Percentiles rank a stretch among this genome's conserved stretches.
Evolutionary conservation across 92 coral and sea anemone genomes (phyloP).

Genomic region (Epizoanthus illoricatus): DNA sequence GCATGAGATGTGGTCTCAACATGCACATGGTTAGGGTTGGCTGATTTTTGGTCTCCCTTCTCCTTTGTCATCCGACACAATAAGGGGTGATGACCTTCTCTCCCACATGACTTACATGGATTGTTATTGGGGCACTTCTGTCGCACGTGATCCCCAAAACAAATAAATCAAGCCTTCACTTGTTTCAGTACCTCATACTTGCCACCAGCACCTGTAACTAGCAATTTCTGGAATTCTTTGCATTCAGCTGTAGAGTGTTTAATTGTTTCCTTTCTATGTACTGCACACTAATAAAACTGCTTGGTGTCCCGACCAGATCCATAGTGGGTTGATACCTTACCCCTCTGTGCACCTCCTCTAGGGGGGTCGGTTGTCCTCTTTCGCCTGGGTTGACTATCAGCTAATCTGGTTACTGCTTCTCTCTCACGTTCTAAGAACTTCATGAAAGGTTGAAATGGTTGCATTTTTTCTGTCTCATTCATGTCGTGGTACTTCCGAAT

Average conservation of each 20-base stretch:
- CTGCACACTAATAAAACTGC: constrained; percentile 53
- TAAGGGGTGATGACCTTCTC: constrained; percentile 57
- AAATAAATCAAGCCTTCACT: constrained; percentile 61
- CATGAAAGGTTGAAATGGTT: constrained; percentile 58
- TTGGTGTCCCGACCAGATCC: not conserved
- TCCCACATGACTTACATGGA: constrained; percentile 56
- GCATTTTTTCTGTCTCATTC: constrained; percentile 51
- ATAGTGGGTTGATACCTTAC: not conserved
- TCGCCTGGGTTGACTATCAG: constrained; percentile 45
- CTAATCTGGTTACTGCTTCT: constrained; percentile 55
- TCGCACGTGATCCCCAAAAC: constrained; percentile 60
- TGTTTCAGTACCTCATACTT: constrained; percentile 67
- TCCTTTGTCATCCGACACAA: constrained; percentile 48
- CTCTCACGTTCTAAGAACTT: constrained; percentile 60
- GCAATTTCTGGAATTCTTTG: constrained; percentile 62
- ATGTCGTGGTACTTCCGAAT: constrained; percentile 57
- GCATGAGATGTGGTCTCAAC: constrained; percentile 45
- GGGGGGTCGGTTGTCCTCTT: not conserved
- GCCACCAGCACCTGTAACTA: no score
- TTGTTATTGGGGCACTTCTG: constrained; percentile 56
- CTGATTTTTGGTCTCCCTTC: constrained; percentile 25
- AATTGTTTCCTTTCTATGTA: constrained; percentile 57
- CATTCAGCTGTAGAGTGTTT: constrained; percentile 65
- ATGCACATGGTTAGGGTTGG: constrained; percentile 23
- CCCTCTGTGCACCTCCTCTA: constrained; percentile 16